Percentiles rank a stretch among this genome's conserved stretches.
phyloP scores from a whole-genome alignment of 1,140 invertebrate species.

The Sminthurinus signatus region DNA sequence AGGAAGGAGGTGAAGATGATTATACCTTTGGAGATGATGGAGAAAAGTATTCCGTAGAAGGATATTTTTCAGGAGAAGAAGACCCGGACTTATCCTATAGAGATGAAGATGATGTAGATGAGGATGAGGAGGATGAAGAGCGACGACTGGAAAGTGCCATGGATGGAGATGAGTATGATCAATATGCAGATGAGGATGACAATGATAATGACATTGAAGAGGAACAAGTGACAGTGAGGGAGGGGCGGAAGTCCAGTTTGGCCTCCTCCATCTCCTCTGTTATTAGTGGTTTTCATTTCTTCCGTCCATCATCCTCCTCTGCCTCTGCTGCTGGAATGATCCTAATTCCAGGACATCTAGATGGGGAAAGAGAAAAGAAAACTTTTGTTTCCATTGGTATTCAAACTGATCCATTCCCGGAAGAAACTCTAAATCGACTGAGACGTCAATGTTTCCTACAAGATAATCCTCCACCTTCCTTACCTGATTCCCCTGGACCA shows the following conservation, averaged over 20 bases:
- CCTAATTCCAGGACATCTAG: not conserved
- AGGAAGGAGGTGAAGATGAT: not conserved
- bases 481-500: too few species aligned
- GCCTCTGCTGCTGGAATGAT: not conserved
- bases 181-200: constrained; percentile 31
- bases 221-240: constrained; percentile 32
- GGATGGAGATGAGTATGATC: constrained; percentile 35
- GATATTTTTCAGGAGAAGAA: not conserved
- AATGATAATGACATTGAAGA: constrained; percentile 37
- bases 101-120: constrained; percentile 3
- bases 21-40: not conserved
- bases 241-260: constrained; percentile 24
- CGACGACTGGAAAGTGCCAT: not conserved
- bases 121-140: constrained; percentile 19
- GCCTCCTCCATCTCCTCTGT: constrained; percentile 34
- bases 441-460: constrained; percentile 30
- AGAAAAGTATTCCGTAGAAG: not conserved
- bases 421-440: constrained; percentile 29
- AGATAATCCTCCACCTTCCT: too few species aligned
- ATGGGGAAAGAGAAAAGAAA: constrained; percentile 2
- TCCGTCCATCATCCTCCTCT: constrained; percentile 1
- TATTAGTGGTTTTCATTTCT: constrained; percentile 26
- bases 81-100: too few species aligned
- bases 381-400: constrained; percentile 25
- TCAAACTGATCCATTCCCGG: constrained; percentile 40